Evolutionary conservation across 2,113 vertebrate genomes (phyloP).

Genomic region (Clarias magur): DNA sequence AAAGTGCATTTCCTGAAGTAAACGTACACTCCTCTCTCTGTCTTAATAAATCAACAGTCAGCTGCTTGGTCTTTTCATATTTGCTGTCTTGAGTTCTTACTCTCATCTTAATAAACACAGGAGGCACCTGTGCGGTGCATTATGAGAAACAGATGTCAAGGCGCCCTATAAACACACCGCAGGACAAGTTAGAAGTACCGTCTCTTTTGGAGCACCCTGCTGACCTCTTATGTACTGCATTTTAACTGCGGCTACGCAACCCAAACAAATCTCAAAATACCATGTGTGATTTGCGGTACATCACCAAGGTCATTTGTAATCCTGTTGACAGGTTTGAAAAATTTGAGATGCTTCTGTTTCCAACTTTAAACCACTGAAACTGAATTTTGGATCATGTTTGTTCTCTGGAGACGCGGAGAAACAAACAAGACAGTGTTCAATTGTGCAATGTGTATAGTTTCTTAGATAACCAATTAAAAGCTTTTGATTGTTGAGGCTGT

Average conservation of each 20-base stretch:
- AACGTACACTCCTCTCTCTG: not conserved
- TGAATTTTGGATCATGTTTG: not conserved
- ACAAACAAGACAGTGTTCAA: not conserved
- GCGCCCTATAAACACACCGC: not conserved
- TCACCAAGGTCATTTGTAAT: constrained; percentile 32
- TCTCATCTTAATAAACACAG: constrained; percentile 1
- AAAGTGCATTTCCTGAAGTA: not conserved
- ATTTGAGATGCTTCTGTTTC: not conserved
- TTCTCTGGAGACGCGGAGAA: not conserved
- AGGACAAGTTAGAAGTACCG: constrained; percentile 21
- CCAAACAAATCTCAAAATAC: constrained; percentile 31
- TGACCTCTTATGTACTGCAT: not conserved
- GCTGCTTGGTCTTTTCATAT: constrained; percentile 21
- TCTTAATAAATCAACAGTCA: constrained; percentile 4
- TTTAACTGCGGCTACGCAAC: constrained; percentile 1
- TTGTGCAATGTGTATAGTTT: not conserved
- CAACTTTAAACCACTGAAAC: not conserved
- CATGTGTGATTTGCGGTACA: constrained; percentile 16
- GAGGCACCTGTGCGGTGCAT: constrained; percentile 16
- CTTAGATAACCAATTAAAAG: not conserved
- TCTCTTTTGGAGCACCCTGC: not conserved
- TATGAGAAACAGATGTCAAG: constrained; percentile 35
- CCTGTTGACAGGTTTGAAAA: not conserved
- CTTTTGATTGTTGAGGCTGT: not conserved
- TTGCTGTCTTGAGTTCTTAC: not conserved